Evolutionary conservation across 2,113 vertebrate species (phyloP).

Genomic region (Edolisoma coerulescens): DNA sequence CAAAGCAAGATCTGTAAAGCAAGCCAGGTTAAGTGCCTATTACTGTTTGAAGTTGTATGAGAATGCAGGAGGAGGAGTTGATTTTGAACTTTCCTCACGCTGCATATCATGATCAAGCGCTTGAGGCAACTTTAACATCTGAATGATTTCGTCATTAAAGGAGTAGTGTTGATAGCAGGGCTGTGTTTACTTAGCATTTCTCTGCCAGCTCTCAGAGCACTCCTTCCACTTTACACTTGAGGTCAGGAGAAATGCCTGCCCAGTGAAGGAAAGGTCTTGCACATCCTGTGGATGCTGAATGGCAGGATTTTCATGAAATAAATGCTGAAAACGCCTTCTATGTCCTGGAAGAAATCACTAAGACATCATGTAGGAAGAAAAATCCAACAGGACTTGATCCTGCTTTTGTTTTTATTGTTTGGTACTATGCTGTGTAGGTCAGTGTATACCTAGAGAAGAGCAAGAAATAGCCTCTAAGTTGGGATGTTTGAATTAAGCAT

Average conservation of each 20-base stretch:
- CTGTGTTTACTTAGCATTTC: constrained; percentile 43
- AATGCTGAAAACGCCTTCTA: neutral
- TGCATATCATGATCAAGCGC: neutral
- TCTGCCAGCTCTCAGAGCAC: neutral
- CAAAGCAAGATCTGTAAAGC: constrained; percentile 44
- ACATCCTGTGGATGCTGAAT: neutral
- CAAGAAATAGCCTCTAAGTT: neutral
- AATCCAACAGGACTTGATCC: neutral
- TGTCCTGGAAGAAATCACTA: neutral
- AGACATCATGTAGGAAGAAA: neutral
- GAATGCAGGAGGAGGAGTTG: constrained; percentile 15
- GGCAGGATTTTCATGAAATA: neutral
- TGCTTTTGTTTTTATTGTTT: neutral
- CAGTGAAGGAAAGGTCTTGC: neutral
- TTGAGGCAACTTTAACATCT: constrained; percentile 35
- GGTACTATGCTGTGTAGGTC: neutral
- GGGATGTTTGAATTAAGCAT: neutral
- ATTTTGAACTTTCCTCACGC: constrained; percentile 6
- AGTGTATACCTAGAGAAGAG: neutral
- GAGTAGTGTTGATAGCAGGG: neutral
- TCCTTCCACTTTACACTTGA: neutral
- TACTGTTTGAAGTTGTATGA: constrained; percentile 9
- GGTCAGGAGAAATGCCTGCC: neutral
- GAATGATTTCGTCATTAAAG: constrained; percentile 14
- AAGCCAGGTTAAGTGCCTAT: constrained; percentile 29